These are phyloP conservation scores for Sciurus niger DNA, from an alignment of 2,113 vertebrate species.

Conservation along the genomic window DNA sequence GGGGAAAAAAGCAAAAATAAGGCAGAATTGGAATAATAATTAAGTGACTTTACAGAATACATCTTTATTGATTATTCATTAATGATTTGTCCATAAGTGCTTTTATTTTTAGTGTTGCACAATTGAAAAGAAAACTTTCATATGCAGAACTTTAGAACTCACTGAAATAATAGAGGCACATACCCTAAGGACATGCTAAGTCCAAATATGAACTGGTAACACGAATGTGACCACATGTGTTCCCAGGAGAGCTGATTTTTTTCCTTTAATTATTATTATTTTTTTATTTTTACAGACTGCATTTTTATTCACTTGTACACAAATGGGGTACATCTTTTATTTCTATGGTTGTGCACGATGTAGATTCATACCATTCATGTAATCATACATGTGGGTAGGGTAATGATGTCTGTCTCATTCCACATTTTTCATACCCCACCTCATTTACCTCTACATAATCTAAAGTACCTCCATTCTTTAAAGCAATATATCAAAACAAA, in stretches of 20 bases:
- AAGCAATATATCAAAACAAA: background rate
- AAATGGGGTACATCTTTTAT: no score
- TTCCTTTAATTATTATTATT: no score
- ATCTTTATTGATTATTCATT: constrained; percentile 85
- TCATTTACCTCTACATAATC: no score
- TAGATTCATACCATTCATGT: no score
- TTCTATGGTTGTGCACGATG: no score
- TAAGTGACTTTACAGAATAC: constrained; percentile 74
- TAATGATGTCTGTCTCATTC: no score
- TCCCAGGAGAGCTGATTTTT: background rate
- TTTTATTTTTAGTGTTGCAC: constrained; percentile 81
- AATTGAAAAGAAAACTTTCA: constrained; percentile 62
- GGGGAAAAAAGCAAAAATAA: background rate
- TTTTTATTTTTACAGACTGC: no score
- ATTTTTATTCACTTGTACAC: no score
- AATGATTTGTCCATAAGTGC: constrained; percentile 69
- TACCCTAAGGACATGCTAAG: background rate
- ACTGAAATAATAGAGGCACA: background rate
- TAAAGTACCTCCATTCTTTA: background rate
- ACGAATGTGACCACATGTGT: background rate
- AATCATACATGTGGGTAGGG: no score
- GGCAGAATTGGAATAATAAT: constrained; percentile 79
- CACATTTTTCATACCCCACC: no score
- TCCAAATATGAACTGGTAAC: background rate
- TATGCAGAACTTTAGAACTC: constrained; percentile 28